A percentile compares a stretch with the other conserved stretches of the same genome.
Evolutionary conservation across 2,797 vertebrate species (phyloP).

Genomic region (Oreonectes daqikongensis): DNA sequence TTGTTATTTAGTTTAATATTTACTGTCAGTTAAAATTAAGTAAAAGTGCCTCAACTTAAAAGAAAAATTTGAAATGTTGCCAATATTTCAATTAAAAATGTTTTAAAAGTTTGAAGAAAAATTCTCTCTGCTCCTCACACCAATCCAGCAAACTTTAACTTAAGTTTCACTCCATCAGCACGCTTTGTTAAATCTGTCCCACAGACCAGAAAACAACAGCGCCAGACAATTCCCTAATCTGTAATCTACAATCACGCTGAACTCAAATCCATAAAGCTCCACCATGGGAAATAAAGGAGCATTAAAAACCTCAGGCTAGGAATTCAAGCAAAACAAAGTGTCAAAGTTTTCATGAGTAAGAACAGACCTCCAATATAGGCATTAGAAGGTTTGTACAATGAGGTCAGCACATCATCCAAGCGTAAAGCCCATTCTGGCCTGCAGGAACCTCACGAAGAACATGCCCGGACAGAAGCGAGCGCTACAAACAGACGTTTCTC

Average conservation of each 20-base stretch:
- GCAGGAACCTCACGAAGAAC: constrained; percentile 27
- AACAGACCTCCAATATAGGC: constrained; percentile 16
- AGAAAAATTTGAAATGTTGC: too few relatives aligned
- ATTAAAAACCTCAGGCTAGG: constrained; percentile 3
- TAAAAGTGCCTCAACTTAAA: too few relatives aligned
- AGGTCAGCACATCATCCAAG: constrained; percentile 31
- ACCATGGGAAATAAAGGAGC: constrained; percentile 9
- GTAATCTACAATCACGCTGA: constrained; percentile 4
- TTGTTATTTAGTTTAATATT: too few relatives aligned
- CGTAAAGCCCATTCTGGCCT: neutral
- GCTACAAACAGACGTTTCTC: constrained; percentile 25
- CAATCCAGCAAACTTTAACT: neutral
- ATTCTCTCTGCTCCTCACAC: neutral
- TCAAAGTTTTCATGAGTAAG: constrained; percentile 11
- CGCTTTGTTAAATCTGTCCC: constrained; percentile 11
- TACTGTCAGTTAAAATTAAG: too few relatives aligned
- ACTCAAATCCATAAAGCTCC: constrained; percentile 5
- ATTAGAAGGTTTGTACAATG: constrained; percentile 9
- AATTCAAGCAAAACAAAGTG: constrained; percentile 1
- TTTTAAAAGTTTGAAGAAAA: neutral
- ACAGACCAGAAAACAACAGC: constrained; percentile 21
- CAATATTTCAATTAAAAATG: too few relatives aligned
- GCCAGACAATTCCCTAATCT: constrained; percentile 7
- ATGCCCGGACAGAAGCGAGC: constrained; percentile 48
- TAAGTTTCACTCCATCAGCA: neutral